These are phyloP conservation scores for Latrodectus elegans DNA, from an alignment of 2,888 invertebrate genomes.

Conservation along the genomic window DNA sequence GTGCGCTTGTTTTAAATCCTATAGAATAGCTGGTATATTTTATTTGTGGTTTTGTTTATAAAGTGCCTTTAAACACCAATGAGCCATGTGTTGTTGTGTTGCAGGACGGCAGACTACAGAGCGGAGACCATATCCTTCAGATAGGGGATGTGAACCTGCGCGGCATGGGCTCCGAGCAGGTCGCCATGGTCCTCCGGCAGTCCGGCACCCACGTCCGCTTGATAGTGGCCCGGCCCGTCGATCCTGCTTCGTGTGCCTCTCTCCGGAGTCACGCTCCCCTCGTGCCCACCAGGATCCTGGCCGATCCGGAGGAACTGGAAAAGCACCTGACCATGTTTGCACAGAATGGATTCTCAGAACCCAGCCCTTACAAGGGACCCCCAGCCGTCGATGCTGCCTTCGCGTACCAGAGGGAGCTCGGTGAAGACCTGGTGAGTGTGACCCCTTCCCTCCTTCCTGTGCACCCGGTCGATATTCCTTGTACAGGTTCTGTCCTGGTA, in stretches of 20 bases:
- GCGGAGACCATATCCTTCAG: slow-evolving; percentile 98
- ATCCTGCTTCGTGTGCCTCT: slow-evolving; percentile 84
- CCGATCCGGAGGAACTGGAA: slow-evolving; percentile 88
- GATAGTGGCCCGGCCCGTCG: slow-evolving; percentile 93
- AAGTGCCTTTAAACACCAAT: not conserved
- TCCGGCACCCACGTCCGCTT: slow-evolving; percentile 95
- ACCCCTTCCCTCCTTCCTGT: not conserved
- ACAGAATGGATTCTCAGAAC: slow-evolving; percentile 69
- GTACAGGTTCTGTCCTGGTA: not conserved
- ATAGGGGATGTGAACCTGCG: slow-evolving; percentile 94
- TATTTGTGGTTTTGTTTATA: too few species aligned
- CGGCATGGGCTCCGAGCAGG: slow-evolving; percentile 95
- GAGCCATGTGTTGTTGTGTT: slow-evolving; percentile 70
- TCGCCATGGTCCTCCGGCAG: slow-evolving; percentile 94
- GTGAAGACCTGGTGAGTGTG: slow-evolving; percentile 25
- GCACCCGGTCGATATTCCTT: slow-evolving; percentile 18
- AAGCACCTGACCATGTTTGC: slow-evolving; percentile 80
- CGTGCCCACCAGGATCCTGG: slow-evolving; percentile 90
- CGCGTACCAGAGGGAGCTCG: slow-evolving; percentile 56
- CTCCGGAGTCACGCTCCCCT: slow-evolving; percentile 87
- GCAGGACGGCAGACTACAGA: slow-evolving; percentile 94
- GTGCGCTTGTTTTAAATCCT: too few species aligned
- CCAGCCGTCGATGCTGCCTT: slow-evolving; percentile 39
- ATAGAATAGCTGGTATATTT: too few species aligned
- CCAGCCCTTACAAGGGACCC: slow-evolving; percentile 62